phyloP scores from a whole-genome alignment of 2,113 vertebrate species.

The Sebastes fasciatus region DNA sequence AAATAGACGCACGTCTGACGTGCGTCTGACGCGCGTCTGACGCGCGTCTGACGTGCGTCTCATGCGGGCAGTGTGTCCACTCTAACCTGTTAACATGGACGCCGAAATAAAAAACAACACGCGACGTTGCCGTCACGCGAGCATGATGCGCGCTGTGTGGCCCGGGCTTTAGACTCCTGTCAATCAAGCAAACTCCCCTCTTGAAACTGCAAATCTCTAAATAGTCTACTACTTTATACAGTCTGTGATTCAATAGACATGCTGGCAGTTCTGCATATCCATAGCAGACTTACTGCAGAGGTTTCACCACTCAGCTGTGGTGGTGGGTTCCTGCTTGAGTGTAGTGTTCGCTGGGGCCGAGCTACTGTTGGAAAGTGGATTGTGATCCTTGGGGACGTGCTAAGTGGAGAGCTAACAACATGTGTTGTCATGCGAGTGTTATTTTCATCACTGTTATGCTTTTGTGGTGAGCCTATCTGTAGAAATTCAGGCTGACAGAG shows the following conservation, averaged over 20 bases:
- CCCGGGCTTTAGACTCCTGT: neutral
- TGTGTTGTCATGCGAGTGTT: conserved; percentile 13
- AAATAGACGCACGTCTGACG: too few species aligned
- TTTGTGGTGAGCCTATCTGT: neutral
- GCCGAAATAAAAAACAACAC: too few species aligned
- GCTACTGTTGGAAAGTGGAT: conserved; percentile 25
- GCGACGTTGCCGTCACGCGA: too few species aligned
- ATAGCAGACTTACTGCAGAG: neutral
- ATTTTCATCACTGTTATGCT: neutral
- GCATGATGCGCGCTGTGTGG: too few species aligned
- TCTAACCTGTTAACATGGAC: too few species aligned
- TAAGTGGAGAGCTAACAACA: conserved; percentile 16
- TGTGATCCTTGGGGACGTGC: conserved; percentile 26
- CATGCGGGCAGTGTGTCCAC: too few species aligned
- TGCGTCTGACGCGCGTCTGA: too few species aligned
- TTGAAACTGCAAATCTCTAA: neutral
- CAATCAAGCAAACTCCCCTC: neutral
- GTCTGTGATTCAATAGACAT: neutral
- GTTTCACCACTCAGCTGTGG: conserved; percentile 5
- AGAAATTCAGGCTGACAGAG: neutral
- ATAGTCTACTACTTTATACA: neutral
- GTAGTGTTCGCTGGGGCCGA: neutral
- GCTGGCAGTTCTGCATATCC: neutral
- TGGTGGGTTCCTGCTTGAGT: neutral
- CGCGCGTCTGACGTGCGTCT: too few species aligned